Percentiles rank a stretch among this genome's conserved stretches.
Evolutionary conservation across 2,797 vertebrate species (phyloP).

Genomic region (Menidia menidia): DNA sequence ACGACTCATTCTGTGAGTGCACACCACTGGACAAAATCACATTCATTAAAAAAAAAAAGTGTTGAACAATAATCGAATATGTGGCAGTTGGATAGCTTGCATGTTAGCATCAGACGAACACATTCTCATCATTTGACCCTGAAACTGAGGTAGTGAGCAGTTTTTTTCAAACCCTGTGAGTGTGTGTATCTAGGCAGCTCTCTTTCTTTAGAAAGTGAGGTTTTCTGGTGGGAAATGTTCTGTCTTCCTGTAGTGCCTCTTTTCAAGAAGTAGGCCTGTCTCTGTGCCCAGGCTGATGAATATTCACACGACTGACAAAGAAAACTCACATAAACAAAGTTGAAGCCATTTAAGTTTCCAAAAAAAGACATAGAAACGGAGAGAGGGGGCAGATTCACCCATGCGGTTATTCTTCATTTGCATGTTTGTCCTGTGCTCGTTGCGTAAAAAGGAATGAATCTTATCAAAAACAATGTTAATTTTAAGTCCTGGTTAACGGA

Average conservation of each 20-base stretch:
- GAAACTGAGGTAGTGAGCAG: neutral
- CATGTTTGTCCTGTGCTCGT: slow-evolving; percentile 24
- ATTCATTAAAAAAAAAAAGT: slow-evolving; percentile 1
- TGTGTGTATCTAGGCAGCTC: slow-evolving; percentile 22
- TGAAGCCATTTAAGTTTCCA: slow-evolving; percentile 64
- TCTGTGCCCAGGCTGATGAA: slow-evolving; percentile 73
- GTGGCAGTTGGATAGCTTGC: neutral
- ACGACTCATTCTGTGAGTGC: slow-evolving; percentile 18
- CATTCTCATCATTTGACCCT: neutral
- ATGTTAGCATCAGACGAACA: neutral
- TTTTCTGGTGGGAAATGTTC: slow-evolving; percentile 77
- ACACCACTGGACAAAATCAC: slow-evolving; percentile 16
- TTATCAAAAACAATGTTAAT: slow-evolving; percentile 17
- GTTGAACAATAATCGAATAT: slow-evolving; percentile 9
- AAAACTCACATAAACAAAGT: slow-evolving; percentile 62
- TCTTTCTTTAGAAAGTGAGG: slow-evolving; percentile 47
- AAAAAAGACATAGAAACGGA: slow-evolving; percentile 15
- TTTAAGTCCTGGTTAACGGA: slow-evolving; percentile 28
- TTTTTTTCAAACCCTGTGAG: slow-evolving; percentile 3
- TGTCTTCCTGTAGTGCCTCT: slow-evolving; percentile 56
- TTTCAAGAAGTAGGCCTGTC: slow-evolving; percentile 52
- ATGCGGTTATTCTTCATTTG: slow-evolving; percentile 1
- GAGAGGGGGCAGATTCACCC: slow-evolving; percentile 2
- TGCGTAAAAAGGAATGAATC: slow-evolving; percentile 21
- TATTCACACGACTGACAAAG: slow-evolving; percentile 79